phyloP scores from a whole-genome alignment of 2,888 invertebrate genomes.

The Ornithoptera alexandrae region DNA sequence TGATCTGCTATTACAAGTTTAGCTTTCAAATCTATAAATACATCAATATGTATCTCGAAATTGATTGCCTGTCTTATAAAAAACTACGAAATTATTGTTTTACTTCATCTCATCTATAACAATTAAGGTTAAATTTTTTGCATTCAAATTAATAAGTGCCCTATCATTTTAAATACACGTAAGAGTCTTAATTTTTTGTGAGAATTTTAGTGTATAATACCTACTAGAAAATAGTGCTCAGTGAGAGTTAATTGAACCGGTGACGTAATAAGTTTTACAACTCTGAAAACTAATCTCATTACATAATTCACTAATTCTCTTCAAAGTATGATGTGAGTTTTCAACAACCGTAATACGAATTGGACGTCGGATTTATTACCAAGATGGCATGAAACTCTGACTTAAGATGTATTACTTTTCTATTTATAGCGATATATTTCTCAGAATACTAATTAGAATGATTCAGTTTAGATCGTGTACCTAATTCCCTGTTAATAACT shows the following conservation, averaged over 20 bases:
- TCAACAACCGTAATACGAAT: conserved; percentile 25
- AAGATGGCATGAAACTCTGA: conserved; percentile 21
- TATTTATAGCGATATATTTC: neutral
- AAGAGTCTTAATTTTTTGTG: neutral
- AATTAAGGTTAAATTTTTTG: no score
- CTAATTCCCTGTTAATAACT: no score
- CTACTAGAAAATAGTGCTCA: neutral
- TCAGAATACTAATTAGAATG: neutral
- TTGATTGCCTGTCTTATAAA: no score
- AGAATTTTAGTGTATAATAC: neutral
- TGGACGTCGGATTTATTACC: conserved; percentile 28
- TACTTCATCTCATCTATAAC: no score
- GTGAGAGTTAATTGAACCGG: conserved; percentile 10
- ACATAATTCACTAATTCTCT: conserved; percentile 27
- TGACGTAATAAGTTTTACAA: conserved; percentile 27
- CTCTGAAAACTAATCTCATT: conserved; percentile 27
- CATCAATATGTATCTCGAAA: no score
- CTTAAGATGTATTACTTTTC: neutral
- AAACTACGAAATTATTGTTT: no score
- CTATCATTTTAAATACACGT: neutral
- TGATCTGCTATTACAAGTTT: no score
- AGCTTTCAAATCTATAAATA: no score
- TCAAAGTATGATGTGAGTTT: conserved; percentile 25
- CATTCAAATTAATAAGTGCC: no score
- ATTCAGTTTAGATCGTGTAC: no score